Percentiles rank a stretch among this genome's conserved stretches.
These are phyloP conservation scores for Invenusta paracnida DNA, from an alignment of 2,888 invertebrate species.

Conservation along the genomic window DNA sequence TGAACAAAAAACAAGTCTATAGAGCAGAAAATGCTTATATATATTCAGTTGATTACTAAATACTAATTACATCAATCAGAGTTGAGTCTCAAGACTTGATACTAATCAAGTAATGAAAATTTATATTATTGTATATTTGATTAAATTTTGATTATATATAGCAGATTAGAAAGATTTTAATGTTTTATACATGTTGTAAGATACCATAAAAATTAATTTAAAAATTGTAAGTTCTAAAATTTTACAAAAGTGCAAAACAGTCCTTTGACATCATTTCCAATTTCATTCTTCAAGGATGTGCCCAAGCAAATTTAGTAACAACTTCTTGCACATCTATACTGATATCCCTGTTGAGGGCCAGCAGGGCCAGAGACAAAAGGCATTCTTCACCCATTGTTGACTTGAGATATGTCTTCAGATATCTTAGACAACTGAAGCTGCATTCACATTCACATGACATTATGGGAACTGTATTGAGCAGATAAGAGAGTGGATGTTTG, in stretches of 20 bases:
- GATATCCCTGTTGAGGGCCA: not conserved
- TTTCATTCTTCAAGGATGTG: not conserved
- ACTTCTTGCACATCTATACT: slow-evolving; percentile 3
- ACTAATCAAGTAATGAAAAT: slow-evolving; percentile 29
- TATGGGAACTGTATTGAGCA: not conserved
- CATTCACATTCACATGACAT: not conserved
- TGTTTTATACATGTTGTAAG: not conserved
- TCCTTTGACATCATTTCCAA: not conserved
- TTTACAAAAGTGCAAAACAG: not conserved
- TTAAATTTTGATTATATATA: not conserved
- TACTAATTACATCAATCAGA: slow-evolving; percentile 1
- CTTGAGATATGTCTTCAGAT: slow-evolving; percentile 5
- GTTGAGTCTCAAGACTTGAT: slow-evolving; percentile 17
- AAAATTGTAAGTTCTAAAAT: slow-evolving; percentile 23
- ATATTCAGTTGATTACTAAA: slow-evolving; percentile 22
- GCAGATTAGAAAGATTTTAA: slow-evolving; percentile 18
- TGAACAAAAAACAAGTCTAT: slow-evolving; percentile 22
- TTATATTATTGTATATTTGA: slow-evolving; percentile 21
- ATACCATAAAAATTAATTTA: slow-evolving; percentile 3
- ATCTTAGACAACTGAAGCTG: not conserved
- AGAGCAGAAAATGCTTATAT: not conserved
- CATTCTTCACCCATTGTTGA: slow-evolving; percentile 27
- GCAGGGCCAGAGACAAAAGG: not conserved
- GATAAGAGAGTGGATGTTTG: not conserved
- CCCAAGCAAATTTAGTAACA: slow-evolving; percentile 7